Percentiles rank a stretch among this genome's conserved stretches.
These are phyloP conservation scores for Acholoe squamosa DNA, from an alignment of 2,888 invertebrate species.

Conservation along the genomic window DNA sequence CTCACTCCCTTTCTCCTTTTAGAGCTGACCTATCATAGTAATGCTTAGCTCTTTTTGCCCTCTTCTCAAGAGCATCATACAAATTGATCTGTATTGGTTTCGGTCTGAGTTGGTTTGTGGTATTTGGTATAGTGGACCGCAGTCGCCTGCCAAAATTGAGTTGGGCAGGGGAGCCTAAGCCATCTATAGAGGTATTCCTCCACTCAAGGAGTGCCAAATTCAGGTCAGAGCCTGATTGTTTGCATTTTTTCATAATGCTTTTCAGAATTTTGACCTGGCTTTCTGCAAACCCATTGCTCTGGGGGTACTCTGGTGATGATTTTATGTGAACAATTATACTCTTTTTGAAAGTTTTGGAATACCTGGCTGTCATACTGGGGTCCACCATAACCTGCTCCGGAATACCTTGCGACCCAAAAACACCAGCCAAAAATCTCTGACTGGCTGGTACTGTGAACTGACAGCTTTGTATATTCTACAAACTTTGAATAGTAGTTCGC, in stretches of 20 bases:
- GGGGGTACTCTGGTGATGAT: background rate
- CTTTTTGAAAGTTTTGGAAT: background rate
- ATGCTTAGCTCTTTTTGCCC: background rate
- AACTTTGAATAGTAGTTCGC: background rate
- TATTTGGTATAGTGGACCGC: background rate
- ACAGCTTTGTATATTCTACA: background rate
- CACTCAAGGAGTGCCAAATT: background rate
- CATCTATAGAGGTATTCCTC: background rate
- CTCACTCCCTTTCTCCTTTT: background rate
- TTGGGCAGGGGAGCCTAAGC: background rate
- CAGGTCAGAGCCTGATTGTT: background rate
- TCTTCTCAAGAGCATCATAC: background rate
- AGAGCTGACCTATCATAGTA: background rate
- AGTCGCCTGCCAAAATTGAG: background rate
- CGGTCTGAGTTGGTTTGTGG: too few species aligned
- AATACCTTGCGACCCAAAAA: background rate
- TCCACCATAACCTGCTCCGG: background rate
- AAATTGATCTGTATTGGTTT: background rate
- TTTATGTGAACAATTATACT: background rate
- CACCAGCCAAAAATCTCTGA: too few species aligned
- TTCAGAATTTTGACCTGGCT: too few species aligned
- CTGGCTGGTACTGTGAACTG: background rate
- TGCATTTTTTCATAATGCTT: background rate
- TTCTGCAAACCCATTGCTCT: background rate
- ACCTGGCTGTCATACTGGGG: background rate